phyloP scores from a whole-genome alignment of 2,888 invertebrate genomes.

The Amiota communis region DNA sequence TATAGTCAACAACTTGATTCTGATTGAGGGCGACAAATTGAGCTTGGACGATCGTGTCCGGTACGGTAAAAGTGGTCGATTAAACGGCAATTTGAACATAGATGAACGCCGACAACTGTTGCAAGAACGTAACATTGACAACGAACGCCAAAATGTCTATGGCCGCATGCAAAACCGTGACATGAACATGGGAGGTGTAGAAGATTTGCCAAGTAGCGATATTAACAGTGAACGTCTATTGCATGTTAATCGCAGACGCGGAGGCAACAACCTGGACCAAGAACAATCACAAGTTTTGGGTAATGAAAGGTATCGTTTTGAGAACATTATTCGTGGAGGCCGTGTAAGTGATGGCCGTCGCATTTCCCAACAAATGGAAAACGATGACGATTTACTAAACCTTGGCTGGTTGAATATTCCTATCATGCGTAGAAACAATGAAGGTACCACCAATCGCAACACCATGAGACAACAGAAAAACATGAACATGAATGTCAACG shows the following conservation, averaged over 20 bases:
- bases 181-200: background rate
- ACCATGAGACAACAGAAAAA: background rate
- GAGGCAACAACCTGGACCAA: conserved; percentile 33
- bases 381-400: conserved; percentile 6
- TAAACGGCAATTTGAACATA: too few species aligned
- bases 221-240: conserved; percentile 35
- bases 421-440: background rate
- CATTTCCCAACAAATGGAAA: background rate
- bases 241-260: conserved; percentile 54
- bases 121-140: background rate
- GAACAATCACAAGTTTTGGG: conserved; percentile 11
- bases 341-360: conserved; percentile 23
- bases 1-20: conserved; percentile 53
- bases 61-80: background rate
- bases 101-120: too few species aligned
- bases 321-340: conserved; percentile 34
- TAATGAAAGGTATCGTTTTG: conserved; percentile 25
- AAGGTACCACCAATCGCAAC: background rate
- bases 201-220: conserved; percentile 19
- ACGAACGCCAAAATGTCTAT: background rate
- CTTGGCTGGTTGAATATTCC: background rate
- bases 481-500: background rate
- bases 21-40: conserved; percentile 38
- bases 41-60: background rate
- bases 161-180: conserved; percentile 6